These are phyloP conservation scores for Sebastes nivosus DNA, from an alignment of 2,797 vertebrate genomes.

Conservation along the genomic window DNA sequence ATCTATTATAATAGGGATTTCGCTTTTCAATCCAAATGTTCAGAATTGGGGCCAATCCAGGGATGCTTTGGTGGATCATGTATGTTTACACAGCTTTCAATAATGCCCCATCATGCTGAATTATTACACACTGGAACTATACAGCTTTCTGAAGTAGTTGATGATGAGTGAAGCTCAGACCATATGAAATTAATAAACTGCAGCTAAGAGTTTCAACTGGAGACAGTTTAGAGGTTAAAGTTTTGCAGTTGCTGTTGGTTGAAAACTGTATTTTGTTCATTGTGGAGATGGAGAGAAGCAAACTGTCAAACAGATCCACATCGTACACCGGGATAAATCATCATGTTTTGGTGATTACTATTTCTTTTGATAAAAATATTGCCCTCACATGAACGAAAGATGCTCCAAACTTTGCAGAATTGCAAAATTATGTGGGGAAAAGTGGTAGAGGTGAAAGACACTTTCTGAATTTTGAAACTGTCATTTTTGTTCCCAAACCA, in stretches of 20 bases:
- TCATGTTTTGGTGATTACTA: neutral
- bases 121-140: neutral
- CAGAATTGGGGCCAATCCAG: neutral
- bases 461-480: neutral
- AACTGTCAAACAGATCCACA: neutral
- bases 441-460: neutral
- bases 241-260: neutral
- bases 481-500: neutral
- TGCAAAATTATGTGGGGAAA: neutral
- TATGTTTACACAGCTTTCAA: neutral
- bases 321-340: neutral
- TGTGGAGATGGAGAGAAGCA: neutral
- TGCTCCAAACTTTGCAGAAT: neutral
- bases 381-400: neutral
- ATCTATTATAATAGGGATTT: neutral
- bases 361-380: neutral
- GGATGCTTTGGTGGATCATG: neutral
- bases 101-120: accelerated
- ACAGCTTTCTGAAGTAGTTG: too few relatives aligned
- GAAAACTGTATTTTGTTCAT: neutral
- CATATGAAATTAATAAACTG: too few relatives aligned
- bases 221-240: too few relatives aligned
- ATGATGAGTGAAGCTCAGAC: neutral
- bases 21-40: neutral
- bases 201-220: too few relatives aligned